phyloP scores from a whole-genome alignment of 2,113 vertebrate genomes.

The Nycticorax nycticorax region DNA sequence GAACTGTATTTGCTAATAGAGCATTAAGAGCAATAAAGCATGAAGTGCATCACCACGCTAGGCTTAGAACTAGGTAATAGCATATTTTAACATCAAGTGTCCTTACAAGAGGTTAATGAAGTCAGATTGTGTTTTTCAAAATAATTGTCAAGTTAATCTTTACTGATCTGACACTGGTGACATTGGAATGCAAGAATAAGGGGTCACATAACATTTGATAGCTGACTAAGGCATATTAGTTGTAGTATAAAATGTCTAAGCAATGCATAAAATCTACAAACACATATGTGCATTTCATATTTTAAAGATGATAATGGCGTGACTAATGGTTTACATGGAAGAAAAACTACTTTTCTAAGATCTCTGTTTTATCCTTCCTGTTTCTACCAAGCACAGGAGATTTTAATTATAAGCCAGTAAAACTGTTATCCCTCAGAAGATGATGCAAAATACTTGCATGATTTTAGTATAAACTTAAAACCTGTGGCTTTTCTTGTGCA shows the following conservation, averaged over 20 bases:
- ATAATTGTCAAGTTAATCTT: not conserved
- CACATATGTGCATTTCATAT: not conserved
- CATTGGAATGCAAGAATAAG: not conserved
- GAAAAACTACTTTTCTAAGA: not conserved
- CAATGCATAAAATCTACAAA: not conserved
- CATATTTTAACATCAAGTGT: not conserved
- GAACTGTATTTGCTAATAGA: not conserved
- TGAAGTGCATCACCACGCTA: not conserved
- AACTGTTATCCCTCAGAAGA: not conserved
- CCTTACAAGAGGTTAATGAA: slow-evolving; percentile 40
- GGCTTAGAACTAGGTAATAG: not conserved
- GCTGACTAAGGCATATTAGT: not conserved
- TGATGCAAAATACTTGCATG: not conserved
- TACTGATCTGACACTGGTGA: not conserved
- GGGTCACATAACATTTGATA: not conserved
- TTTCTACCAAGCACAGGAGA: not conserved
- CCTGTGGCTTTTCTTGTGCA: not conserved
- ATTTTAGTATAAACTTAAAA: not conserved
- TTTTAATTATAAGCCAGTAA: not conserved
- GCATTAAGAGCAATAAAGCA: not conserved
- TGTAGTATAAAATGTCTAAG: not conserved
- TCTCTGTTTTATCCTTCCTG: not conserved
- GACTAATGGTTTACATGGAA: not conserved
- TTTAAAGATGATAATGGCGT: not conserved
- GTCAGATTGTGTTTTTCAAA: not conserved